Conservation (phyloP, 2,888 invertebrate species). For the Parnassius orleans region DNA sequence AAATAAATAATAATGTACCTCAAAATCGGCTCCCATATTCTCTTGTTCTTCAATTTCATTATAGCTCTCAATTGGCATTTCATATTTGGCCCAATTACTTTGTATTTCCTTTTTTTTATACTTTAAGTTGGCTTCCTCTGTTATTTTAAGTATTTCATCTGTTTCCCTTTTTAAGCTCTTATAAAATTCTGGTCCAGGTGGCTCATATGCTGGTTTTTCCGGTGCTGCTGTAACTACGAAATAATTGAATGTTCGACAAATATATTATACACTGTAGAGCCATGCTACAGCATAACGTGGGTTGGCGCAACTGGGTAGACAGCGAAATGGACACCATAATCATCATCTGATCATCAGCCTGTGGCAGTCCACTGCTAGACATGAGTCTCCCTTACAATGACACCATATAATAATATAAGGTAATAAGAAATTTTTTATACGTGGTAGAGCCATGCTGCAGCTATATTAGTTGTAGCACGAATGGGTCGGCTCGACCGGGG, state of each 20-base stretch:
- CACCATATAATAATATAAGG: no score
- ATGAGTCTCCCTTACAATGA: no score
- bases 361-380: no score
- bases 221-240: constrained; percentile 48
- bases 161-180: constrained; percentile 67
- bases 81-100: constrained; percentile 77
- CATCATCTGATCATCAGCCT: no score
- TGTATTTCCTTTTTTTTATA: constrained; percentile 75
- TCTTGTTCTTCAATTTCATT: constrained; percentile 70
- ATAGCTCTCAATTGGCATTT: constrained; percentile 71
- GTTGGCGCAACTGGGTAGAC: no score
- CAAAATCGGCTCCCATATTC: constrained; percentile 72
- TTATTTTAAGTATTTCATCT: constrained; percentile 71
- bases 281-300: no score
- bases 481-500: no score
- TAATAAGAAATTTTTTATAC: no score
- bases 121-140: constrained; percentile 65
- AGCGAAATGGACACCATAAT: no score
- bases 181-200: constrained; percentile 68
- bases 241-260: background rate
- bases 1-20: constrained; percentile 43
- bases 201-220: constrained; percentile 55
- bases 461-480: no score
- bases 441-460: no score
- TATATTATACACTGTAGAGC: no score